Evolutionary conservation across 2,113 vertebrate genomes (phyloP), one percentile per base, ranked within the genome.

Genomic region (Heterotis niloticus): DNA sequence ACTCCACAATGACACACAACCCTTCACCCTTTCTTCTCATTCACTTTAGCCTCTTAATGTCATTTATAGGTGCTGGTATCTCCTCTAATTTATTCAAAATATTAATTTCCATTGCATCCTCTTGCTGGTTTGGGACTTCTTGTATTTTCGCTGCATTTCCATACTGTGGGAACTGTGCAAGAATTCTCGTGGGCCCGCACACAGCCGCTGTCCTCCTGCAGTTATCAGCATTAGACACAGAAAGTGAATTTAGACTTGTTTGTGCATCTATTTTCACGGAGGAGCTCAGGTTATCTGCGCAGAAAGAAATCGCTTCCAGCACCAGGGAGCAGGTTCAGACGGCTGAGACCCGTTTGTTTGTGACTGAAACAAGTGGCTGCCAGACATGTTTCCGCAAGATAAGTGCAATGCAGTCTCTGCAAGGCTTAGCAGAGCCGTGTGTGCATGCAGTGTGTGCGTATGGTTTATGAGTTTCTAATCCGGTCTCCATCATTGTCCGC

Each of bases 381-480:
- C 78, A 84, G 86, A 78, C 82, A 64, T 78, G 64, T 74, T 83
- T 64, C 28, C 34, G 0, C 51, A 65, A 82, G 84, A 90, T 79
- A 73, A 85, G 80, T 83, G 67, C 28, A 71, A 87, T 82, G 84
- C 80, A 84, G 87, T 85, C 85, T 84, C 83, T 4, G 65, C 65
- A 57, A 54, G 56, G 68, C 67, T 78, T 62, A 79, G 67, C 77
- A 28, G 24, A 28, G 62, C 54, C n/a, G 56, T 18, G 44, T 29
- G 29, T 73, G 20, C 9, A 18, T 54, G 70, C 18, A 12, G 20
- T 56, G 66, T 10, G 24, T n/a, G 64, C 1, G 4, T 7, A 23
- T 20, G 54, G 79, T 60, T 82, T 85, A 83, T 79, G 60, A 83
- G 79, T 74, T 34, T 26, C 72, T 82, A 79, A 75, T 78, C 79